These are phyloP conservation scores for Polypedilum pembai DNA, from an alignment of 1,140 invertebrate genomes.

Conservation along the genomic window DNA sequence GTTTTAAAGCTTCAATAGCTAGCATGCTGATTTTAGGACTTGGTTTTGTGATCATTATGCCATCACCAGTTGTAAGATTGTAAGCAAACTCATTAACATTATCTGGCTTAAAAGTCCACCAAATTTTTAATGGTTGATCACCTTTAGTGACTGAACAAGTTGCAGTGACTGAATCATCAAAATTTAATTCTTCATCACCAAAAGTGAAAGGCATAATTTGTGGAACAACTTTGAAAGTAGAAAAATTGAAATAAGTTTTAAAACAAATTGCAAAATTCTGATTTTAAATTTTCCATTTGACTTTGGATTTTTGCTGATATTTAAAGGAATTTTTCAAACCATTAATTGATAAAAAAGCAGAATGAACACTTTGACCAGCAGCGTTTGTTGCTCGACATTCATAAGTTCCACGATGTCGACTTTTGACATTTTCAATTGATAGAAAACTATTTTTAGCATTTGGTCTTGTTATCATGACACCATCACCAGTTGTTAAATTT, in stretches of 20 bases:
- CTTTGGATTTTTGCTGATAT: neutral
- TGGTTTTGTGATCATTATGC: conserved; percentile 38
- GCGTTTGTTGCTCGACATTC: conserved; percentile 55
- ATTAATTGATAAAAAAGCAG: conserved; percentile 51
- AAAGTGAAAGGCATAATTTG: conserved; percentile 56
- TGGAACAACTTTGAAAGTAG: conserved; percentile 41
- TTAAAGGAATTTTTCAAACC: conserved; percentile 36
- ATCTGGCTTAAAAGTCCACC: conserved; percentile 54
- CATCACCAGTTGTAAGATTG: conserved; percentile 33
- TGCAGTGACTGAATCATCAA: conserved; percentile 58
- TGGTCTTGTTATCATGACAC: conserved; percentile 43
- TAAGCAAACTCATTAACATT: neutral
- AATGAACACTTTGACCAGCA: conserved; percentile 51
- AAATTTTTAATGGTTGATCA: conserved; percentile 52
- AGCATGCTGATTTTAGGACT: conserved; percentile 47
- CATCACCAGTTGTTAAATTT: conserved; percentile 36
- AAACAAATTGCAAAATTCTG: conserved; percentile 20
- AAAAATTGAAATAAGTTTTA: neutral
- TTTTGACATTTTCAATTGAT: conserved; percentile 47
- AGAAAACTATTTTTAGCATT: conserved; percentile 41
- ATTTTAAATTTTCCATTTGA: neutral
- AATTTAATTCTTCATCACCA: conserved; percentile 52
- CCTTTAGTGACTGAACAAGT: conserved; percentile 60
- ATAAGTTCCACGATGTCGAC: conserved; percentile 57
- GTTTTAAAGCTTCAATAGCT: conserved; percentile 50